Evolutionary conservation across 2,797 vertebrate species (phyloP).

Genomic region (Tiaroga cobitis): DNA sequence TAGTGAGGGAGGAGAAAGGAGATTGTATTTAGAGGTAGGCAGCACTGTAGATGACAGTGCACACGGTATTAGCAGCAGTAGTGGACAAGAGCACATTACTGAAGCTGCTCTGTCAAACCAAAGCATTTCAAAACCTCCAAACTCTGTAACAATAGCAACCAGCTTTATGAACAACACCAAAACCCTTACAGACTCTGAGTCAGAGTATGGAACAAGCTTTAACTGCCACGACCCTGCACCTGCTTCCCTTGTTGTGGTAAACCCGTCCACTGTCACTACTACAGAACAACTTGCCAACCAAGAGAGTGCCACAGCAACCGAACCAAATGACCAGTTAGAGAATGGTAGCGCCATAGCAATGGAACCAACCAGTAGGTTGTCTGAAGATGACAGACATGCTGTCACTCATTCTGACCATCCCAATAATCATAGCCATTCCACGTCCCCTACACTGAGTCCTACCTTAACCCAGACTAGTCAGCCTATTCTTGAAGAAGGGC

Average conservation of each 20-base stretch:
- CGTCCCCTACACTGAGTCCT: constrained; percentile 45
- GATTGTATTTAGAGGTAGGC: constrained; percentile 75
- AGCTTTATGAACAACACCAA: constrained; percentile 84
- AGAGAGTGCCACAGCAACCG: constrained; percentile 94
- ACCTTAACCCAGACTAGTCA: constrained; percentile 62
- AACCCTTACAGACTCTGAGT: constrained; percentile 89
- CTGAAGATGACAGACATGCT: constrained; percentile 71
- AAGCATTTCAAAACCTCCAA: constrained; percentile 99
- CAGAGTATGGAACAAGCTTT: constrained; percentile 97
- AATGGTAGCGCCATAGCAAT: constrained; percentile 78
- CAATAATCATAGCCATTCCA: constrained; percentile 48
- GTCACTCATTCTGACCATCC: constrained; percentile 79
- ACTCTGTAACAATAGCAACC: constrained; percentile 82
- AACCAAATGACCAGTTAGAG: constrained; percentile 92
- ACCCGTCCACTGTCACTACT: constrained; percentile 76
- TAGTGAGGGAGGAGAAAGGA: constrained; percentile 70
- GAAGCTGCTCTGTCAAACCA: constrained; percentile 99
- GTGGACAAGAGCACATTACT: constrained; percentile 75
- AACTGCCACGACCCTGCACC: constrained; percentile 89
- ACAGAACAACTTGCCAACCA: constrained; percentile 90
- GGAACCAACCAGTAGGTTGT: constrained; percentile 77
- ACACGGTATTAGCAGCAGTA: constrained; percentile 72
- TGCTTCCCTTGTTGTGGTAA: constrained; percentile 72
- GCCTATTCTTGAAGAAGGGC: constrained; percentile 44
- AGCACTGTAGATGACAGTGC: constrained; percentile 76